These are phyloP conservation scores for Aphelenchoides avenae DNA, from an alignment of 1,140 invertebrate genomes.

Conservation along the genomic window DNA sequence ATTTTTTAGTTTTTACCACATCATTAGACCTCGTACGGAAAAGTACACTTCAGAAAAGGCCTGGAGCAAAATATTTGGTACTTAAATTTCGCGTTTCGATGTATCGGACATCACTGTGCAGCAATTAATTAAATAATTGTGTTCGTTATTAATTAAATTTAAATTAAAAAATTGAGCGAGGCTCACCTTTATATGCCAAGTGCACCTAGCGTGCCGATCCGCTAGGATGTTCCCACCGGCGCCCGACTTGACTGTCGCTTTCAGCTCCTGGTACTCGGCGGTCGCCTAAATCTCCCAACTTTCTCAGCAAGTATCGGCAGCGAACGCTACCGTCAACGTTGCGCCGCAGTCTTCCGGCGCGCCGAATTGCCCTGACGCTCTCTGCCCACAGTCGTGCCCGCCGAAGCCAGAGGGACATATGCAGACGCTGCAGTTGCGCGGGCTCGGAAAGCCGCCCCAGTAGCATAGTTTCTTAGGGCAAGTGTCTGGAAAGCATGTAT, in stretches of 20 bases:
- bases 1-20: too few species aligned
- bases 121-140: too few species aligned
- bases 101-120: too few species aligned
- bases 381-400: constrained; percentile 20
- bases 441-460: constrained; percentile 37
- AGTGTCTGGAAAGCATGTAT: too few species aligned
- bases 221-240: constrained; percentile 22
- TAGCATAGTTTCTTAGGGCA: too few species aligned
- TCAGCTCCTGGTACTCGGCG: constrained; percentile 30
- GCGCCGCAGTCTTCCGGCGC: constrained; percentile 26
- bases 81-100: too few species aligned
- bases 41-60: too few species aligned
- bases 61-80: too few species aligned
- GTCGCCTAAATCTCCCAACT: constrained; percentile 24
- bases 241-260: constrained; percentile 24
- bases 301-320: neutral
- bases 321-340: constrained; percentile 16
- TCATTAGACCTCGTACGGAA: too few species aligned
- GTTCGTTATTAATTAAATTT: too few species aligned
- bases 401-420: constrained; percentile 38
- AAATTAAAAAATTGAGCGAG: too few species aligned
- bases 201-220: constrained; percentile 32
- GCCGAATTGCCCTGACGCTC: constrained; percentile 19
- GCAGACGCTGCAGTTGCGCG: constrained; percentile 27
- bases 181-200: constrained; percentile 42